Evolutionary conservation across 1,140 invertebrate genomes (phyloP), one percentile per base, ranked within the genome.

Genomic region (Drosophila littoralis): DNA sequence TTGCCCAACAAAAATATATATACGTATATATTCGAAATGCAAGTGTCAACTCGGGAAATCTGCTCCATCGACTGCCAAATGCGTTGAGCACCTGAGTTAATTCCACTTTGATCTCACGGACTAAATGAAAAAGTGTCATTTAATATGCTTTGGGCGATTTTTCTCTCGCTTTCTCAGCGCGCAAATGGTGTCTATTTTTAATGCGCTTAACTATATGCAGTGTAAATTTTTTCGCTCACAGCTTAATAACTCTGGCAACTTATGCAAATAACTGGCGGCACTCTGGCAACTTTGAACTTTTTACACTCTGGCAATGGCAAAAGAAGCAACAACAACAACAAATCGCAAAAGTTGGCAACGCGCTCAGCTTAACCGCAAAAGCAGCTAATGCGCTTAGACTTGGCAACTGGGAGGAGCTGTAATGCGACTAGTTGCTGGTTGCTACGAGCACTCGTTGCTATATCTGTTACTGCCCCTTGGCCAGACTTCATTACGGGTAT

Each of bases 201-300:
- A 88, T 88, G 84, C 84, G 83, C 83, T 88, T 83, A 89, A 89
- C 64, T 75, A 68, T 82, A 74, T 83, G 84, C 76, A 69, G 72
- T 51, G 64, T 38, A 22, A 57, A 54, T 65, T 75, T 71, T 55
- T 82, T 45, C 68, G 72, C 65, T 79, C 57, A 57, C 65, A 74
- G 83, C 76, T 88, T 88, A 89, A 86, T 86, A 86, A 89, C 83
- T 83, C 79, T 80, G 83, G 81, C 76, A 89, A 89, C 83, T 88
- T 83, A 88, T 88, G 83, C 83, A 88, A 88, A 88, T 88, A 88
- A 80, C 77, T 82, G 48, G 42, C 58, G 80, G 83, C 71, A 64
- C 48, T 76, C 46, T 65, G 42, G 36, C 50, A 74, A 73, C 64
- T 74, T 73, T 79, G 54, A 77, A 68, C 77, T 77, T 77, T 65